Evolutionary conservation across 2,113 vertebrate species (phyloP), one percentile per base, ranked within the genome.

Genomic region (Petroica traversi): DNA sequence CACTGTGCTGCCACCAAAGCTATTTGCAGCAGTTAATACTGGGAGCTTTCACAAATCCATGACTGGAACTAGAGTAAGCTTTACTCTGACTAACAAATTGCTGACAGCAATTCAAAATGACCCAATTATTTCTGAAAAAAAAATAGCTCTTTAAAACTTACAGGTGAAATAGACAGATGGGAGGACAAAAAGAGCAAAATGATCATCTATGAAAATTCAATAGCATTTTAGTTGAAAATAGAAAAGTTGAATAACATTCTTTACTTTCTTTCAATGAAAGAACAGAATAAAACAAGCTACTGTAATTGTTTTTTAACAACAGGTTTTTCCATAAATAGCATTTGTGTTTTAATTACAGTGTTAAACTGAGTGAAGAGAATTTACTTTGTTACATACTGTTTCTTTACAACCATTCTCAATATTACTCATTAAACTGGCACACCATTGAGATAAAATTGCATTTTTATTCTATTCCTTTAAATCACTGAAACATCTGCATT

Each of bases 31-130:
- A 69, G 22, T n/a, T 61, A 86, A 80, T 34, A 61, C 19, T 31
- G 49, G 40, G 88, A 83, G 19, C 41, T 88, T 86, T 92, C 16
- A 12, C 8, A 85, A 45, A 49, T 62, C 28, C 6, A 9, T 51
- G 51, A 89, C 95, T 92, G 77, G 85, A 97, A 81, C 48, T 62
- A 89, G 24, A 88, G 24, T 76, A 81, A 95, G 86, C 58, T 94
- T 97, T 91, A 85, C 69, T 93, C 74, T 11, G 34, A 90, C 62
- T 82, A 97, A 95, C 52, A 95, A 94, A 83, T 36, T 91, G 91
- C 93, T 92, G 58, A 54, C 48, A 91, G 58, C 87, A 97, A 97
- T 95, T 97, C 97, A 97, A 95, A 88, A 81, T 64, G 62, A 95
- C n/a, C 58, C 51, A 89, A 76, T 84, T 94, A 69, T 89, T 97